Conservation (phyloP, 1,140 invertebrate species). For the Hylyphantes graminicola region DNA sequence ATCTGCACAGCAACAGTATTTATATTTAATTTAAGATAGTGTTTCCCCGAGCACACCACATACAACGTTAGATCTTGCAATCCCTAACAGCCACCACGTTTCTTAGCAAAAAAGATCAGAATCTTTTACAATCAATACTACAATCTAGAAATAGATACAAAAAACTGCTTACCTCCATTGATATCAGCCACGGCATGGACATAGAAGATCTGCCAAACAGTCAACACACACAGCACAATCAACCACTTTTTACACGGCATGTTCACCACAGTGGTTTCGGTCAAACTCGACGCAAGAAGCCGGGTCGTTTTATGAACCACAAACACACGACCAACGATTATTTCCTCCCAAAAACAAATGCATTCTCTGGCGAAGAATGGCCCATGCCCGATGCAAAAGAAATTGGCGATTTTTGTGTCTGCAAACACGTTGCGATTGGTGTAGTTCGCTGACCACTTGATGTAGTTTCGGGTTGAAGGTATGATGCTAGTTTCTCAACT, state of each 20-base stretch:
- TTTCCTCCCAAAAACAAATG: conserved; percentile 8
- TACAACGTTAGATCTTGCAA: neutral
- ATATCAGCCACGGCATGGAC: conserved; percentile 30
- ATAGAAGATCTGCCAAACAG: conserved; percentile 6
- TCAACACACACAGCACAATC: conserved; percentile 23
- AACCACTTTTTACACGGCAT: conserved; percentile 9
- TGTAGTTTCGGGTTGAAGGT: neutral
- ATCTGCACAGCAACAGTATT: neutral
- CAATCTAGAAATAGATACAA: neutral
- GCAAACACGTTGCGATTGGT: neutral
- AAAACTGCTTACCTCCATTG: conserved; percentile 23
- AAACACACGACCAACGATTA: neutral
- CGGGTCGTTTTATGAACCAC: conserved; percentile 29
- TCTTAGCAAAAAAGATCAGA: neutral
- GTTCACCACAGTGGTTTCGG: neutral
- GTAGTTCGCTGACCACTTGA: neutral
- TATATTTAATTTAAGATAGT: neutral
- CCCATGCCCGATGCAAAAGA: neutral
- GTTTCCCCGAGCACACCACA: neutral
- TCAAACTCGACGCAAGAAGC: conserved; percentile 16
- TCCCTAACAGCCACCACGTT: neutral
- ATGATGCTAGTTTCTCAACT: conserved; percentile 9
- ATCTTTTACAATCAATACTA: neutral
- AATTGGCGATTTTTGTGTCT: conserved; percentile 2
- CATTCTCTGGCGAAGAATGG: neutral